Conservation (phyloP, 2,113 vertebrate genomes). For the Physeter macrocephalus region DNA sequence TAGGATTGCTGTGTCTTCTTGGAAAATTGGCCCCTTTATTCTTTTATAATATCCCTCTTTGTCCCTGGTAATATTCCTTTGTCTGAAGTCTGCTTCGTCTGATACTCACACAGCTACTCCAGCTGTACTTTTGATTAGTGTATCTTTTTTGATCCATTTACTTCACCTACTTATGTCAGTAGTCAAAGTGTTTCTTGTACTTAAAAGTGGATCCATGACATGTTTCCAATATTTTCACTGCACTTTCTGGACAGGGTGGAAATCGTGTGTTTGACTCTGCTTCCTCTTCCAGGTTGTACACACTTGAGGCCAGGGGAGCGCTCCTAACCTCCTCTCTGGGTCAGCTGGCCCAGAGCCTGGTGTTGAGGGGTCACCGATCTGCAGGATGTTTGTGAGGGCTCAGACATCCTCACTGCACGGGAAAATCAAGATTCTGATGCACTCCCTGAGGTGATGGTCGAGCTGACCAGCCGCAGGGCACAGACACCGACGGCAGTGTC, state of each 20-base stretch:
- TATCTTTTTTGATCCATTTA: not conserved
- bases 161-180: not conserved
- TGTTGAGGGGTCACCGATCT: rapidly evolving
- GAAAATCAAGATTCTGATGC: not conserved
- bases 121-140: not conserved
- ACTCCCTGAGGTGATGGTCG: too few relatives aligned
- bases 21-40: too few relatives aligned
- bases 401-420: not conserved
- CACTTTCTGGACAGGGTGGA: not conserved
- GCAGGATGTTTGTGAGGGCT: not conserved
- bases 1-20: not conserved
- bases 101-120: too few relatives aligned
- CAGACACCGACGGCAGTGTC: not conserved
- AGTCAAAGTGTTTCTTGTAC: not conserved
- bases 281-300: not conserved
- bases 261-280: rapidly evolving
- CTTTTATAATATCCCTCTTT: rapidly evolving
- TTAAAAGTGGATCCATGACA: not conserved
- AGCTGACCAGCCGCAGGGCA: not conserved
- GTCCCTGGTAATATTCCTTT: not conserved
- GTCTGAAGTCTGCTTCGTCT: not conserved
- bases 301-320: not conserved
- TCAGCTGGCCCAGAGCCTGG: not conserved
- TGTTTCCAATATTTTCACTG: too few relatives aligned
- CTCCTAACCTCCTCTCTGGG: rapidly evolving